Base-by-base conservation (phyloP, 2,888 invertebrate species). In the Drosophila prolongata region DNA sequence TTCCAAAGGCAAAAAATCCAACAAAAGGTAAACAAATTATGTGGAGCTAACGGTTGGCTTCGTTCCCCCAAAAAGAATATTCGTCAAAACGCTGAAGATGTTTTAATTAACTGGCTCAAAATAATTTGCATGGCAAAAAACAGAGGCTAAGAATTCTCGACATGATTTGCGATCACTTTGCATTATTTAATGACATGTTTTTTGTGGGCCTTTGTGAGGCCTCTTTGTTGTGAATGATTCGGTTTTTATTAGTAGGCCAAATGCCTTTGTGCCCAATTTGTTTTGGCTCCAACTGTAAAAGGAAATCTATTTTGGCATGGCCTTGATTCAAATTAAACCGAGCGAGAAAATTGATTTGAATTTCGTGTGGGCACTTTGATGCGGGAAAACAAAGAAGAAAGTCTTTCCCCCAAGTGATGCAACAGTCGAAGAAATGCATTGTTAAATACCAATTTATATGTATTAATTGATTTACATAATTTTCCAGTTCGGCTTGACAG, bases 1-100 rank as follows among this genome's bases (percentile, higher is more conserved):
- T 34, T 11, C 42, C 13, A 38, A 37, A 44, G 14, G 43, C 62
- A 65, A 11, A 34, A 35, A 35, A 11, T 42, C 34, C 14, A 40
- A 72, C 35, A 64, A 64, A 38, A 50, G 56, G 53, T 72, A 71
- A 57, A 55, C 70, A 61, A 76, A 76, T 67, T 77, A 70, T 76
- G 59, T 75, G 50, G 55, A 69, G 70, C 76, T 85, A 83, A 77
- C 83, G 87, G 83, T 84, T 73, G 87, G 52, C 65, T 64, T 43
- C 80, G 34, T 73, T 85, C 38, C 46, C 6, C 9, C 11, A 35
- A 30, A 30, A 24, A 60, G 38, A 47, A 59, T 52, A 52, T 44
- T 38, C 16, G 19, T 54, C 40, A 62, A 44, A 54, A 42, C 38
- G 44, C 11, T 43, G 40, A 46, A 67, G 74, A 72, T 66, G 71